phyloP scores from a whole-genome alignment of 2,797 vertebrate species.

The Huso huso region DNA sequence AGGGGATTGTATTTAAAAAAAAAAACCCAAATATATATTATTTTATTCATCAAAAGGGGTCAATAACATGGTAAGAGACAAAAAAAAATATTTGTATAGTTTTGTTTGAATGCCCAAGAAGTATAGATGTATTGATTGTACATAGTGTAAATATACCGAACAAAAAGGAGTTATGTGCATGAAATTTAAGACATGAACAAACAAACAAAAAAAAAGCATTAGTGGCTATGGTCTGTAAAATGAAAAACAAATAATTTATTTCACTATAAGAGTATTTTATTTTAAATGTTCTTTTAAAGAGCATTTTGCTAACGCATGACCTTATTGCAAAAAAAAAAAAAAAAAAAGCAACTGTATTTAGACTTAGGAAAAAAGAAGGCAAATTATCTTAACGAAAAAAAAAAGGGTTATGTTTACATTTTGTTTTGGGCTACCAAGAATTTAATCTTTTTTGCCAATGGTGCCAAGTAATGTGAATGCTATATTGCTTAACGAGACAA shows the following conservation, averaged over 20 bases:
- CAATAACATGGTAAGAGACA: conserved; percentile 90
- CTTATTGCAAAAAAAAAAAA: conserved; percentile 82
- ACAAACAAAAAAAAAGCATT: conserved; percentile 93
- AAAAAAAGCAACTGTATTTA: conserved; percentile 90
- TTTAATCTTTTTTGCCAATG: conserved; percentile 81
- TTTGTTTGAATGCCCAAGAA: conserved; percentile 97
- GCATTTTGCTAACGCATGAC: conserved; percentile 99
- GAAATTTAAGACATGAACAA: conserved; percentile 82
- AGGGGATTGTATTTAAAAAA: conserved; percentile 94
- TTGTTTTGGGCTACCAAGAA: conserved; percentile 90
- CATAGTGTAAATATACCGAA: conserved; percentile 97
- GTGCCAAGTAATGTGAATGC: conserved; percentile 99
- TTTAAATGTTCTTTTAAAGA: conserved; percentile 98
- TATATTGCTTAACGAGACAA: conserved; percentile 82
- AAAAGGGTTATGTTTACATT: conserved; percentile 89
- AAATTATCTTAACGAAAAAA: conserved; percentile 78
- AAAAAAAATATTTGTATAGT: conserved; percentile 99
- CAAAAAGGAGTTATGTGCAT: conserved; percentile 98
- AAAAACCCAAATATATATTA: conserved; percentile 73
- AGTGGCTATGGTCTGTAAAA: conserved; percentile 99
- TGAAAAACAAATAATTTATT: conserved; percentile 85
- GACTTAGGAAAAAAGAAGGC: conserved; percentile 84
- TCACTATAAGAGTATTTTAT: conserved; percentile 99
- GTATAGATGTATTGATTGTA: conserved; percentile 99
- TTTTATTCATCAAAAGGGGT: conserved; percentile 97